These are phyloP conservation scores for Hylaeus volcanicus DNA, from an alignment of 1,140 invertebrate genomes.

Conservation along the genomic window DNA sequence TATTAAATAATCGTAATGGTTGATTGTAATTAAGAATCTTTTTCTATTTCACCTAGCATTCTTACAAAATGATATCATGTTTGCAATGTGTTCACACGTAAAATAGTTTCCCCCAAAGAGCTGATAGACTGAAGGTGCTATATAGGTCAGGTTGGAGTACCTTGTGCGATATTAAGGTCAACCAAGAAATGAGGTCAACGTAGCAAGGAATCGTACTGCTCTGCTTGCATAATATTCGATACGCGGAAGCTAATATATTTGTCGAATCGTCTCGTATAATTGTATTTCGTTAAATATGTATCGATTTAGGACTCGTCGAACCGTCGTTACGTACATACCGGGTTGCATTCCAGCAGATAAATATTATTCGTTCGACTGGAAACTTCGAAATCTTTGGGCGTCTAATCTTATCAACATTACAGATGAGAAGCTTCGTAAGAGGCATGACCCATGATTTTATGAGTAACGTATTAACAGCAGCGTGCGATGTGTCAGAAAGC, in stretches of 20 bases:
- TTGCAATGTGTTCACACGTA: background rate
- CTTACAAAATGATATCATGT: background rate
- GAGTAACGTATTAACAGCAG: conserved; percentile 56
- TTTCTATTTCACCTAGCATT: background rate
- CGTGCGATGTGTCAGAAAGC: conserved; percentile 50
- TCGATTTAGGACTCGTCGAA: background rate
- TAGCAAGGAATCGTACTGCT: conserved; percentile 64
- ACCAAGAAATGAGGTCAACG: conserved; percentile 71
- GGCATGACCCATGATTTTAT: conserved; percentile 52
- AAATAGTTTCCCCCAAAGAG: conserved; percentile 23
- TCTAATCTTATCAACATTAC: conserved; percentile 15
- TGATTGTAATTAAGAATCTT: background rate
- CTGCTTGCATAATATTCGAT: conserved; percentile 48
- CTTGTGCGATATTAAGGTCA: conserved; percentile 69
- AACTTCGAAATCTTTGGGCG: background rate
- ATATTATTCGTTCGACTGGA: background rate
- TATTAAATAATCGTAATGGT: background rate
- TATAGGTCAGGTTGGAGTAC: conserved; percentile 45
- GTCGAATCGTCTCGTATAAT: background rate
- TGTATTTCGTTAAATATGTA: background rate
- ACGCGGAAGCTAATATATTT: conserved; percentile 26
- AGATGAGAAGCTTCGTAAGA: conserved; percentile 54
- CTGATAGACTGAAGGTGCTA: conserved; percentile 14
- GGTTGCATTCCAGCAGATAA: background rate
- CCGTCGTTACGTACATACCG: background rate